Base-by-base conservation (phyloP, 2,888 invertebrate genomes). In the Orthosia gothica region DNA sequence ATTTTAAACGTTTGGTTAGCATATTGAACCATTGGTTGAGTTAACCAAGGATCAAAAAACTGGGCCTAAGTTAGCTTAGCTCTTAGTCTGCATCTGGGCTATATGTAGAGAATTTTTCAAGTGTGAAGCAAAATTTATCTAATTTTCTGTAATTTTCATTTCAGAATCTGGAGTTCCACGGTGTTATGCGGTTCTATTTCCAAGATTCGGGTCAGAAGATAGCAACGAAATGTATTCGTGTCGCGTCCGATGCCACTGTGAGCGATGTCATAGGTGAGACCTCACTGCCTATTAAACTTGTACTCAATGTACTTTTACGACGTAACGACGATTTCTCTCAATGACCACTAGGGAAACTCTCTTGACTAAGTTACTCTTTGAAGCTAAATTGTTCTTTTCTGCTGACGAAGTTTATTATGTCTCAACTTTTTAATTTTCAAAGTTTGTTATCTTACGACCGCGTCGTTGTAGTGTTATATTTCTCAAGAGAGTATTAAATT, bases 151-250 rank as follows among this genome's bases (percentile, higher is more conserved):
- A 40, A 58, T 70, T 18, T 57, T 69, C 72, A 74, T 97, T 97
- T 52, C 97, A 99, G 99, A 98, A 99, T 91, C 97, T 99, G 95
- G 99, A 99, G 95, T 99, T 99, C 96, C 99, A 99, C 96, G 99
- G 99, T 64, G 99, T 99, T 78, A 99, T 99, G 99, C 98, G 99
- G 89, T 99, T 99, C 97, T 99, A 99, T 96, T 99, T 99, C 95
- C 99, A 99, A 98, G 99, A 99, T 95, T 98, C 99, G 70, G 99
- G 99, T 66, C 99, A 99, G 96, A 99, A 99, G 97, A 99, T 99
- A 78, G 99, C 99, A 71, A 99, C 99, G 63, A 99, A 99, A 97
- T 99, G 99, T 95, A 99, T 99, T 89, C 98, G 99, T 73, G 99
- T 99, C 66, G 99, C 99, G 66, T 99, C 99, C 77, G 99, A 99